Conservation (phyloP, 2,797 vertebrate genomes). For the Melanotaenia maccullochi region DNA sequence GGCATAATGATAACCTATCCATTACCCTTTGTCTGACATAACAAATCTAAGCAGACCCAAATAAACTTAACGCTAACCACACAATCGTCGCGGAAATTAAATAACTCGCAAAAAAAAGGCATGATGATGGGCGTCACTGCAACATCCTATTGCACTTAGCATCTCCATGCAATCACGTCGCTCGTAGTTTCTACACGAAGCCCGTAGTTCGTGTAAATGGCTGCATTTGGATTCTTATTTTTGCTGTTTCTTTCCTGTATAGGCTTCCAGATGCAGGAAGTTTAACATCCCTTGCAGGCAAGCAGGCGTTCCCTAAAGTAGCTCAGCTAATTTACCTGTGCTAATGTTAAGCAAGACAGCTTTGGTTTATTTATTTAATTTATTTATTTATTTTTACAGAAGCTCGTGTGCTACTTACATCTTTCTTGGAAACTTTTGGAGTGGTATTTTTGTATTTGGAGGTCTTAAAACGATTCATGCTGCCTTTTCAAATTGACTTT, state of each 20-base stretch:
- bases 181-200: background rate
- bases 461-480: constrained; percentile 93
- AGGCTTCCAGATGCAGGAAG: constrained; percentile 77
- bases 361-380: background rate
- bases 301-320: constrained; percentile 61
- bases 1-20: background rate
- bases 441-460: constrained; percentile 95
- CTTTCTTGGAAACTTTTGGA: constrained; percentile 88
- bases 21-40: background rate
- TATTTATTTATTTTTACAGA: background rate
- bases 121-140: constrained; percentile 38
- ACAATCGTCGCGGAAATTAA: background rate
- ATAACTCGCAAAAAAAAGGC: constrained; percentile 3
- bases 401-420: constrained; percentile 83
- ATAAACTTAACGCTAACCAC: no score
- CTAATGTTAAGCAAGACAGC: constrained; percentile 46
- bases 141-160: constrained; percentile 28
- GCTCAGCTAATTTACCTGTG: constrained; percentile 43
- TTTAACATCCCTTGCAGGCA: constrained; percentile 70
- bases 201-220: background rate
- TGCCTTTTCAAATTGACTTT: constrained; percentile 70
- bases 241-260: constrained; percentile 19
- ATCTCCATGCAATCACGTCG: constrained; percentile 40
- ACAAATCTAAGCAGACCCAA: constrained; percentile 9
- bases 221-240: constrained; percentile 1